phyloP scores from a whole-genome alignment of 2,888 invertebrate genomes.

The Tachina lurida region DNA sequence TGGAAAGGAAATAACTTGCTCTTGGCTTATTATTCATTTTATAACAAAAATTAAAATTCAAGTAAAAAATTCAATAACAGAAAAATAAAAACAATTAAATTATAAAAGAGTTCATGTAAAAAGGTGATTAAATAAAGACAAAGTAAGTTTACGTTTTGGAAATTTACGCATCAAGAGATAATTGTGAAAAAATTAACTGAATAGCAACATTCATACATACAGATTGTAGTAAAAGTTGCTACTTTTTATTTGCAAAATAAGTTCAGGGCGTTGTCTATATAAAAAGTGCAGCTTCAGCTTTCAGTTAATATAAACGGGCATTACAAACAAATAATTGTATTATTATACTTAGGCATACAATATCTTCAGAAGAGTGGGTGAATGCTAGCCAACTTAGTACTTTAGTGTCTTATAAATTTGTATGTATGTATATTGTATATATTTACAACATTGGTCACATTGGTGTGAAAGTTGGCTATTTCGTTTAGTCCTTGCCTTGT shows the following conservation, averaged over 20 bases:
- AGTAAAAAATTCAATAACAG: not conserved
- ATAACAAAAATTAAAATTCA: not conserved
- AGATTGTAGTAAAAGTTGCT: not conserved
- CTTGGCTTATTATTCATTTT: not conserved
- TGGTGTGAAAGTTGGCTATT: slow-evolving; percentile 34
- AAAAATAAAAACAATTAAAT: slow-evolving; percentile 5
- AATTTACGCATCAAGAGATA: slow-evolving; percentile 4
- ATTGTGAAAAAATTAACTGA: not conserved
- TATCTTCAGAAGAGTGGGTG: not conserved
- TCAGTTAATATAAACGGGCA: not conserved
- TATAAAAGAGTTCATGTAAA: not conserved
- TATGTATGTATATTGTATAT: too few species aligned
- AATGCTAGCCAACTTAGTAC: not conserved
- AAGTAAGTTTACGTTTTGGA: slow-evolving; percentile 31
- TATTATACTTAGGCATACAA: slow-evolving; percentile 2
- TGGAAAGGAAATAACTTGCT: slow-evolving; percentile 2
- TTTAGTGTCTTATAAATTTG: not conserved
- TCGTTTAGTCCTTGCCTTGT: slow-evolving; percentile 28
- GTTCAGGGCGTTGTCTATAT: slow-evolving; percentile 51
- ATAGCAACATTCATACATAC: not conserved
- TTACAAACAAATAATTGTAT: not conserved
- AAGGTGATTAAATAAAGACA: not conserved
- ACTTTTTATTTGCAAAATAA: not conserved
- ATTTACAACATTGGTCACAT: slow-evolving; percentile 1
- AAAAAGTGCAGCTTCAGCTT: slow-evolving; percentile 6